A percentile compares a stretch with the other conserved stretches of the same genome.
These are phyloP conservation scores for Salvelinus sp. DNA, from an alignment of 2,113 vertebrate genomes.

Conservation along the genomic window DNA sequence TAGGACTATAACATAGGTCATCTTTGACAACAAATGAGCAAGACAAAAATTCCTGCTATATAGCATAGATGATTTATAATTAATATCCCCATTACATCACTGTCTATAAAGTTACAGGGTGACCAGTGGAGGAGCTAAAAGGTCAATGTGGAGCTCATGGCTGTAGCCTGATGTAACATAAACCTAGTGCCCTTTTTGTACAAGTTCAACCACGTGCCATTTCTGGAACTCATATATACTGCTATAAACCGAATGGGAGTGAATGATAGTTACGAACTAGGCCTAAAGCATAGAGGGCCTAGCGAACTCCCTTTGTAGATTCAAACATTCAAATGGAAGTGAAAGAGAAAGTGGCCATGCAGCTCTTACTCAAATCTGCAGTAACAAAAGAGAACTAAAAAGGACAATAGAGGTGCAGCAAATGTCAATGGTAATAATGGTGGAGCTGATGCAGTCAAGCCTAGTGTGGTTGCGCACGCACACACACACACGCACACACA, in stretches of 20 bases:
- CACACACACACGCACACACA: too few species aligned
- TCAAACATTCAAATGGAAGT: slow-evolving; percentile 13
- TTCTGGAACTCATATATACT: slow-evolving; percentile 46
- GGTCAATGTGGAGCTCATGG: slow-evolving; percentile 49
- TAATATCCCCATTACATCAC: slow-evolving; percentile 19
- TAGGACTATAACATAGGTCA: too few species aligned
- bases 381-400: slow-evolving; percentile 13
- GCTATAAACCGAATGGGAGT: slow-evolving; percentile 13
- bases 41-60: too few species aligned
- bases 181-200: slow-evolving; percentile 69
- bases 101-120: slow-evolving; percentile 4
- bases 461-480: too few species aligned
- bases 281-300: neutral
- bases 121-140: slow-evolving; percentile 46
- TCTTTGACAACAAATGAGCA: neutral
- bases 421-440: neutral
- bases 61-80: neutral
- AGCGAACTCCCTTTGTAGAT: neutral
- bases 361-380: neutral
- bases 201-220: slow-evolving; percentile 55
- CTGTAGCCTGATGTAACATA: slow-evolving; percentile 58
- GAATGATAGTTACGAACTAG: slow-evolving; percentile 9
- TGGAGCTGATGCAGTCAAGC: neutral
- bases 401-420: neutral
- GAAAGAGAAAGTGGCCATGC: slow-evolving; percentile 6